Conservation (phyloP, 2,797 vertebrate genomes). For the Amniataba percoides region DNA sequence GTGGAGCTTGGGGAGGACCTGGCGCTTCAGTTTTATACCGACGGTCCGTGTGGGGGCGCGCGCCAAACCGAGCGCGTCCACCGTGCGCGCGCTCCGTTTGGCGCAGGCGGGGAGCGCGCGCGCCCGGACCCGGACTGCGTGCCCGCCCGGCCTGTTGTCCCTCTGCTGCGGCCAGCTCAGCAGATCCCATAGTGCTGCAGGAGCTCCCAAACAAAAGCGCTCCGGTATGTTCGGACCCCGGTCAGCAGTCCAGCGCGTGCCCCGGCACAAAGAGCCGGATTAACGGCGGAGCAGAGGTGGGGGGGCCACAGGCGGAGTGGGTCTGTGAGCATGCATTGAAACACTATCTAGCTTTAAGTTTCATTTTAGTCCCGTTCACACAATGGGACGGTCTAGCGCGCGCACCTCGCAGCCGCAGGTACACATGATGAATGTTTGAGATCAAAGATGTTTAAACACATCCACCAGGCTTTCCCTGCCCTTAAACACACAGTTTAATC, state of each 20-base stretch:
- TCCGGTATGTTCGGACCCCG: slow-evolving; percentile 80
- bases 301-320: slow-evolving; percentile 5
- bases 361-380: background rate
- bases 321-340: slow-evolving; percentile 10
- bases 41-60: slow-evolving; percentile 37
- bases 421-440: background rate
- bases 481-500: background rate
- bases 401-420: background rate
- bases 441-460: background rate
- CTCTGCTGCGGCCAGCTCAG: slow-evolving; percentile 80
- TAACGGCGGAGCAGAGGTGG: slow-evolving; percentile 60
- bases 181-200: slow-evolving; percentile 78
- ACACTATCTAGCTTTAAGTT: slow-evolving; percentile 8
- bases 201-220: slow-evolving; percentile 71
- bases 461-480: background rate
- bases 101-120: slow-evolving; percentile 34
- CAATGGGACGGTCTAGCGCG: background rate
- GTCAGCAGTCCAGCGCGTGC: slow-evolving; percentile 83
- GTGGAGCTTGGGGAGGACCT: slow-evolving; percentile 84
- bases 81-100: background rate
- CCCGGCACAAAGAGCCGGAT: slow-evolving; percentile 82
- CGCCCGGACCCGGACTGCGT: slow-evolving; percentile 11
- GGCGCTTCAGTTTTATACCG: slow-evolving; percentile 88
- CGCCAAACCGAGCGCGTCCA: slow-evolving; percentile 47
- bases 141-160: slow-evolving; percentile 58